Percentiles rank a stretch among this genome's conserved stretches.
Evolutionary conservation across 2,888 invertebrate genomes (phyloP).

Genomic region (Xanthia icteritia): DNA sequence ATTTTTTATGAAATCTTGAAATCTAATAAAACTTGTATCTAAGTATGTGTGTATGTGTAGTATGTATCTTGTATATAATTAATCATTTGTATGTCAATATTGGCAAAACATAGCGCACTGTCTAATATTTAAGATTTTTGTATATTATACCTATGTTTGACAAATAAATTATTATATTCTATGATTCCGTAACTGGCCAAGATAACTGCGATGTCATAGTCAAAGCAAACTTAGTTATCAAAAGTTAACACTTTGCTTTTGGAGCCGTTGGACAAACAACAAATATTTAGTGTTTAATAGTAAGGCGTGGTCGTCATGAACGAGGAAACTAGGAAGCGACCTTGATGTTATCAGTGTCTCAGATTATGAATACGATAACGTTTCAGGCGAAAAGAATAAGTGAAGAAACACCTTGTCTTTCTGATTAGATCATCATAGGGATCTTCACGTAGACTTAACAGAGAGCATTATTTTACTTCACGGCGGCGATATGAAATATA

Average conservation of each 20-base stretch:
- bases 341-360: conserved; percentile 24
- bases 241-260: conserved; percentile 52
- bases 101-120: too few relatives aligned
- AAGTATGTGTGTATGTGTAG: too few relatives aligned
- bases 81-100: too few relatives aligned
- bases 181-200: conserved; percentile 5
- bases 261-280: conserved; percentile 46
- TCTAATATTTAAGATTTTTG: too few relatives aligned
- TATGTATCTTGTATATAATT: too few relatives aligned
- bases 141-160: too few relatives aligned
- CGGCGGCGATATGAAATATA: too few relatives aligned
- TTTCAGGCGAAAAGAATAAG: conserved; percentile 1
- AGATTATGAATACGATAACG: neutral
- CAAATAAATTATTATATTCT: too few relatives aligned
- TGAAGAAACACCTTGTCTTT: neutral
- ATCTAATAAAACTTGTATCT: conserved; percentile 18
- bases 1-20: neutral
- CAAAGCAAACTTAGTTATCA: conserved; percentile 51
- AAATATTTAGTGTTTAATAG: conserved; percentile 32
- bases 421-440: neutral
- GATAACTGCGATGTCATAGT: conserved; percentile 36
- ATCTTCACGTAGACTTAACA: neutral
- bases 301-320: conserved; percentile 20
- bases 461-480: neutral
- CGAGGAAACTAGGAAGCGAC: conserved; percentile 26